These are phyloP conservation scores for Characodon lateralis DNA, from an alignment of 2,797 vertebrate genomes.

Conservation along the genomic window DNA sequence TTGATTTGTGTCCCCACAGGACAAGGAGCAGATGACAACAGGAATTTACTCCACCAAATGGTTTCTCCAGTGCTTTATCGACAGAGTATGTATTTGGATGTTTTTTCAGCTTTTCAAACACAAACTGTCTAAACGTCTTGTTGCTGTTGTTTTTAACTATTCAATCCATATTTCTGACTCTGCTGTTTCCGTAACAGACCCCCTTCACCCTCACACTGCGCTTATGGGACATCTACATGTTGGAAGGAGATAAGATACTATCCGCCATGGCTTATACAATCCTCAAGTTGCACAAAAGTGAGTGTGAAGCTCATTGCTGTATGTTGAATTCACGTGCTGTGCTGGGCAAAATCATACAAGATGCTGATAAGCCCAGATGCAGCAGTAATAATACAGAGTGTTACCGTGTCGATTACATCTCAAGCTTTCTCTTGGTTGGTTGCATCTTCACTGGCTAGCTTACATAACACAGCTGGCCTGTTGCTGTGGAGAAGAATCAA, in stretches of 20 bases:
- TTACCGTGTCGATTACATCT: slow-evolving; percentile 37
- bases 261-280: slow-evolving; percentile 86
- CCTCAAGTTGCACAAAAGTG: slow-evolving; percentile 90
- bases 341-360: slow-evolving; percentile 17
- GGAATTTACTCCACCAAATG: slow-evolving; percentile 95
- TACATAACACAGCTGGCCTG: slow-evolving; percentile 67
- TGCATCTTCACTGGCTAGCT: slow-evolving; percentile 57
- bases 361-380: slow-evolving; percentile 26
- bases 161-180: slow-evolving; percentile 27
- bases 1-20: slow-evolving; percentile 71
- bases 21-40: slow-evolving; percentile 92
- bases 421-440: slow-evolving; percentile 52
- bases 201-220: slow-evolving; percentile 88
- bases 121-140: background rate
- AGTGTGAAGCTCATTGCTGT: slow-evolving; percentile 59
- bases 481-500: slow-evolving; percentile 70
- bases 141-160: background rate
- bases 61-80: slow-evolving; percentile 96
- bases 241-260: slow-evolving; percentile 86
- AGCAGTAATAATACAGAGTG: background rate
- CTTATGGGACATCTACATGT: slow-evolving; percentile 89
- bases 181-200: slow-evolving; percentile 77
- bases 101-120: slow-evolving; percentile 8
- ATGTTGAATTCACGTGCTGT: slow-evolving; percentile 7
- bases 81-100: slow-evolving; percentile 84